A percentile compares a stretch with the other conserved stretches of the same genome.
Evolutionary conservation across 2,113 vertebrate species (phyloP).

Genomic region (Anser cygnoides): DNA sequence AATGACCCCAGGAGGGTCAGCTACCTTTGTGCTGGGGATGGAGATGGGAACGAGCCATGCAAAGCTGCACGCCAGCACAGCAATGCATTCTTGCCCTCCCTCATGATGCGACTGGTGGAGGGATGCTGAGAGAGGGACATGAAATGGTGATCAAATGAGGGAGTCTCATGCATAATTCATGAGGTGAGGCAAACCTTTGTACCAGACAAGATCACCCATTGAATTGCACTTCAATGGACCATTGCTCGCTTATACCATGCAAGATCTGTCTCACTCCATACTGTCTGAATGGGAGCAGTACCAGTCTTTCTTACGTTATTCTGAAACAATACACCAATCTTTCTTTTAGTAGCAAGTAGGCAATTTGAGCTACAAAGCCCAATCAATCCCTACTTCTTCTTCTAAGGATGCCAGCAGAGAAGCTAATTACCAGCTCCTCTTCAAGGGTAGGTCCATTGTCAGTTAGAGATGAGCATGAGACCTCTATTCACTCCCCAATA

Average conservation of each 20-base stretch:
- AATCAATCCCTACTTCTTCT: conserved; percentile 27
- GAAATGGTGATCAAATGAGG: not conserved
- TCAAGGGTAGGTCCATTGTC: not conserved
- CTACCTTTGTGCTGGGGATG: not conserved
- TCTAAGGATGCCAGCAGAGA: conserved; percentile 33
- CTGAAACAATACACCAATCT: not conserved
- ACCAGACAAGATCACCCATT: conserved; percentile 22
- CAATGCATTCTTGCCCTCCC: fast-evolving
- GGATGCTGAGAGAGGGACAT: not conserved
- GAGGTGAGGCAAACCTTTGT: not conserved
- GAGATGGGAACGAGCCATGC: not conserved
- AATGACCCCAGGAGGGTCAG: not conserved
- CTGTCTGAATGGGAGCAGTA: not conserved
- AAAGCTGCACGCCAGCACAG: fast-evolving
- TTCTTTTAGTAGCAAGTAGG: conserved; percentile 6
- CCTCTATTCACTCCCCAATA: too few relatives aligned
- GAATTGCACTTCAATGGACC: conserved; percentile 34
- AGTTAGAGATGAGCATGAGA: too few relatives aligned
- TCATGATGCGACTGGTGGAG: fast-evolving
- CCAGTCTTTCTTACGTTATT: not conserved
- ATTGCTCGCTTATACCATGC: not conserved
- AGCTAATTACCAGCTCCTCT: conserved; percentile 38
- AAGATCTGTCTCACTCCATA: conserved; percentile 2
- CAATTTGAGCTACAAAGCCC: not conserved
- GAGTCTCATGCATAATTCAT: not conserved